Evolutionary conservation across 2,797 vertebrate genomes (phyloP), one percentile per base, ranked within the genome.

Genomic region (Darevskia nairensis): DNA sequence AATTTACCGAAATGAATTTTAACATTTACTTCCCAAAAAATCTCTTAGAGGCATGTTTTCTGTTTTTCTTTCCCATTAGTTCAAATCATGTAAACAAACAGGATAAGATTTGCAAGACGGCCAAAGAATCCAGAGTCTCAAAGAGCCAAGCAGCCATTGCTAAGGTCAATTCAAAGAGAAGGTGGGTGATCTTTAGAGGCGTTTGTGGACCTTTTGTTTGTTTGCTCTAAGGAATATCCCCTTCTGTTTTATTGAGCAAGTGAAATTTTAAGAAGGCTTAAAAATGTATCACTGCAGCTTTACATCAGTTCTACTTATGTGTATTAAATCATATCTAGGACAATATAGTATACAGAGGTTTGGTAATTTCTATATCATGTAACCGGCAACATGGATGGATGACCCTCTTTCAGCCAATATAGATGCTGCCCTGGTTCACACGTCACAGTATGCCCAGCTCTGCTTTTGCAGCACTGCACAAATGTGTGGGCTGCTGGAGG

Each of bases 131-230:
- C 78, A 88, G 86, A 71, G 97, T 92, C 0, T 94, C 89, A 21
- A 87, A 86, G 0, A 95, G 86, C 71, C 94, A 95, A 91, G 91
- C 79, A 1, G 76, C 90, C n/a, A 95, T 95, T 25, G 94, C 91
- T 3, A 92, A 93, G 81, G 79, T 21, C 39, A 78, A 10, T 85
- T 39, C 89, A n/a, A 90, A 92, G 77, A 90, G 80, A 25, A 68
- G 88, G 19, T 83, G 10, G 39, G 5, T 9, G 32, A 35, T 85
- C 25, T 8, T 69, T 23, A 39, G 71, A 72, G n/a, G n/a, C 15
- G 50, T 55, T 15, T 55, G 50, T 50, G 50, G 13, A 1, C 15
- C 13, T 55, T 55, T 55, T 55, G 15, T 15, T 32, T 17, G 71
- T 72, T 72, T 72, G 27, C 71, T 19, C 6, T 55, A 55, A 55